A percentile compares a stretch with the other conserved stretches of the same genome.
phyloP scores from a whole-genome alignment of 1,140 invertebrate genomes.

The Neuroterus valhalla region DNA sequence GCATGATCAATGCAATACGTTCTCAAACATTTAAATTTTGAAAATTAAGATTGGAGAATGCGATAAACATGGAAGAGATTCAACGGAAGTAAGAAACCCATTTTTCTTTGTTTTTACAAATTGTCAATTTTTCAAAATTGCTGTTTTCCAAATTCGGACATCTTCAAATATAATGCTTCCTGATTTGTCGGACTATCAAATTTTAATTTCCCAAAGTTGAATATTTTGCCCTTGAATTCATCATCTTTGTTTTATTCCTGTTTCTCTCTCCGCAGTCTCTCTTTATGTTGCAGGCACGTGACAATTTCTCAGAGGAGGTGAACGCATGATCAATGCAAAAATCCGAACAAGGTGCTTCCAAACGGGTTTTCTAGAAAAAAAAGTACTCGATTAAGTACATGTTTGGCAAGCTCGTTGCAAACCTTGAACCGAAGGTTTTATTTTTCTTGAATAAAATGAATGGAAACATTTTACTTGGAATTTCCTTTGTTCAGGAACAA shows the following conservation, averaged over 20 bases:
- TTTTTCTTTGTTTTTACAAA: too few species aligned
- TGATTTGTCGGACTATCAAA: too few species aligned
- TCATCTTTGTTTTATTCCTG: not conserved
- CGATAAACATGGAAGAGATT: too few species aligned
- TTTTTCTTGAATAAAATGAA: not conserved
- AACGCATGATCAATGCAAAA: constrained; percentile 6
- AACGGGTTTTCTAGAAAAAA: constrained; percentile 10
- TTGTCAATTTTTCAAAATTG: too few species aligned
- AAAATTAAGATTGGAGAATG: too few species aligned
- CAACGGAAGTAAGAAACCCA: too few species aligned
- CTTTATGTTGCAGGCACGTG: not conserved
- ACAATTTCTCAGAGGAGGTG: not conserved
- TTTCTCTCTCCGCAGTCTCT: not conserved
- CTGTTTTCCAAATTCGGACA: too few species aligned
- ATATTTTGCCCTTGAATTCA: too few species aligned
- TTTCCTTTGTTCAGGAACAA: not conserved
- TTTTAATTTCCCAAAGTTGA: too few species aligned
- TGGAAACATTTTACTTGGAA: not conserved
- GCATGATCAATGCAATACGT: too few species aligned
- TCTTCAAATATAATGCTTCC: too few species aligned
- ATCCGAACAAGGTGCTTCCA: not conserved
- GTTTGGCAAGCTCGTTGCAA: not conserved
- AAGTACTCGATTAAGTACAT: not conserved
- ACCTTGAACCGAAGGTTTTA: not conserved
- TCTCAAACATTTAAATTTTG: too few species aligned